Conservation (phyloP, 2,113 vertebrate species). For the Ailurus styani region DNA sequence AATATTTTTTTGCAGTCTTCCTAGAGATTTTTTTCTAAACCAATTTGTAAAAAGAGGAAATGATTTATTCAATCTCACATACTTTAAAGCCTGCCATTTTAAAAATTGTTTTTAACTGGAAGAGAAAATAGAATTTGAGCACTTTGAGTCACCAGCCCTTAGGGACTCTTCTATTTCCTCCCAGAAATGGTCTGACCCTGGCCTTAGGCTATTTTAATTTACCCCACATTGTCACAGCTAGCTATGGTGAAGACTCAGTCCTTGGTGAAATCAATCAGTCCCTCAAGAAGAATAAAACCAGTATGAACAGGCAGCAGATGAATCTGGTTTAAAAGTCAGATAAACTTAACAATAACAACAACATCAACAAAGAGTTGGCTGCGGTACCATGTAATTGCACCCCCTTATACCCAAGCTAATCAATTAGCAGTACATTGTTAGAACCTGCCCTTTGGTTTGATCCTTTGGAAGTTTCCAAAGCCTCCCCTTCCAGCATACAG, state of each 20-base stretch:
- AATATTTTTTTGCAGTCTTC: not conserved
- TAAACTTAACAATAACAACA: not conserved
- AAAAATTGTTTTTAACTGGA: not conserved
- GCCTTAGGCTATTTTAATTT: slow-evolving; percentile 14
- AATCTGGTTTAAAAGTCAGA: slow-evolving; percentile 44
- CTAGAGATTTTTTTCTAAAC: not conserved
- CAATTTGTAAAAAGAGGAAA: slow-evolving; percentile 15
- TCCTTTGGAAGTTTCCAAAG: slow-evolving; percentile 48
- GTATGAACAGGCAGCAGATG: not conserved
- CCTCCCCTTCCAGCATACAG: not conserved
- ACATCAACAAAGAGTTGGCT: not conserved
- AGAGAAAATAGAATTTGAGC: slow-evolving; percentile 29
- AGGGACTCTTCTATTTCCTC: not conserved
- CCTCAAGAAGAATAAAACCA: not conserved
- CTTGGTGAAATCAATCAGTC: not conserved
- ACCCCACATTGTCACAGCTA: not conserved
- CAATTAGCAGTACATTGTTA: slow-evolving; percentile 10
- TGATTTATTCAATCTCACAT: not conserved
- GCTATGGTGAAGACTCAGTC: not conserved
- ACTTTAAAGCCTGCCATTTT: not conserved
- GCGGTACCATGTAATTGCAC: not conserved
- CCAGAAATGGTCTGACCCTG: not conserved
- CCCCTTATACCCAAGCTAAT: slow-evolving; percentile 19
- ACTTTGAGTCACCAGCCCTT: not conserved
- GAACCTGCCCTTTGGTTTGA: slow-evolving; percentile 54